These are phyloP conservation scores for Aphelenchoides fujianensis DNA, from an alignment of 1,140 invertebrate species.

Conservation along the genomic window DNA sequence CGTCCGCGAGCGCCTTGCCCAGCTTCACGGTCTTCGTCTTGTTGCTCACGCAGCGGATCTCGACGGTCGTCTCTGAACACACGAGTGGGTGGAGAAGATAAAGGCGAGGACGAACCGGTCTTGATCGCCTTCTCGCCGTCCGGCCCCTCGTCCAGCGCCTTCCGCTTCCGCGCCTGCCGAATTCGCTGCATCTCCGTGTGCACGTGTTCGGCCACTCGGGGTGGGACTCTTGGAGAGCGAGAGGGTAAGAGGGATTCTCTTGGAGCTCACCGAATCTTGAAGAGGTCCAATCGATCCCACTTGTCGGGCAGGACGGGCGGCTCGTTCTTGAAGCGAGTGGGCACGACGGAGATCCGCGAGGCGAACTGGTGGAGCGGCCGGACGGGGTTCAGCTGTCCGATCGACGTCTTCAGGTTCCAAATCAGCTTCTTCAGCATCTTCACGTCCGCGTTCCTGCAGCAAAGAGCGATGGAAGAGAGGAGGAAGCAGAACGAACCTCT, in stretches of 20 bases:
- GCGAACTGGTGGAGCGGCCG: background rate
- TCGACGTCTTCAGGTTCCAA: constrained; percentile 9
- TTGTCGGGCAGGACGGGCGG: background rate
- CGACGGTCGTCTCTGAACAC: background rate
- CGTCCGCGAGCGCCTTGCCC: constrained; percentile 8
- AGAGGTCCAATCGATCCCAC: constrained; percentile 15
- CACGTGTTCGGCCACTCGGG: background rate
- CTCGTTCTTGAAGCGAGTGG: background rate
- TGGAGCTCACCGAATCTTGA: background rate
- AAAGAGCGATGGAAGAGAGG: no score
- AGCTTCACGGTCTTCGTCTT: background rate
- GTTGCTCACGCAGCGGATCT: background rate
- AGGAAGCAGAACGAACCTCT: background rate
- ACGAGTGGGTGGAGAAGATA: no score
- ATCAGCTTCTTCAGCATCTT: constrained; percentile 11
- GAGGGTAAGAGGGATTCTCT: background rate
- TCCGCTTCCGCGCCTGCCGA: background rate
- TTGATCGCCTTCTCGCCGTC: no score
- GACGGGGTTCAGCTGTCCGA: background rate
- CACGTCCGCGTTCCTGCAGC: constrained; percentile 13
- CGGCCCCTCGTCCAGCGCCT: background rate
- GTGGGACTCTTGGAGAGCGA: background rate
- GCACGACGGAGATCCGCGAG: background rate
- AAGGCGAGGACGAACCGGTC: no score
- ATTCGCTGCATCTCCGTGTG: background rate